A percentile compares a stretch with the other conserved stretches of the same genome.
These are phyloP conservation scores for Todiramphus saurophagus DNA, from an alignment of 2,113 vertebrate species.

Conservation along the genomic window DNA sequence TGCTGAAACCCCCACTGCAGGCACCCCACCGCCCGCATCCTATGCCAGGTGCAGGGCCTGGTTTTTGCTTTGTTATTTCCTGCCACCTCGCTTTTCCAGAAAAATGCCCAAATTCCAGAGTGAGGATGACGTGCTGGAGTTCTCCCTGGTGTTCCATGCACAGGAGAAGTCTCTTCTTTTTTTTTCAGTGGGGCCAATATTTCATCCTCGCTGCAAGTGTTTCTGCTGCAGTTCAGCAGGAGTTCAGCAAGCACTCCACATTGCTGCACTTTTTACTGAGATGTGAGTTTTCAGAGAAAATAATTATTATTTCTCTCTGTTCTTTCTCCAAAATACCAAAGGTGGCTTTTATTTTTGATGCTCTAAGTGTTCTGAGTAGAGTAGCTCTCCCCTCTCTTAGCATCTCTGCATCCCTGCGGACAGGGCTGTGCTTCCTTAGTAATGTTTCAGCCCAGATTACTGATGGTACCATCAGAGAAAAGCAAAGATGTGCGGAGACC, in stretches of 20 bases:
- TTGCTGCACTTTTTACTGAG: neutral
- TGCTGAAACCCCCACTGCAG: too few species aligned
- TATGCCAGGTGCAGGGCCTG: neutral
- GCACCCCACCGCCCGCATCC: neutral
- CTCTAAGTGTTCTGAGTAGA: neutral
- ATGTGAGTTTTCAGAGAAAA: neutral
- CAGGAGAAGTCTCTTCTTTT: neutral
- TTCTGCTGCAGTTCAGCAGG: neutral
- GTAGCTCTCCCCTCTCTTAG: neutral
- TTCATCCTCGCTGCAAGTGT: neutral
- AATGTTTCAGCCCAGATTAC: neutral
- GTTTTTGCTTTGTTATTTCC: neutral
- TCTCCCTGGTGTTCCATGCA: fast-evolving
- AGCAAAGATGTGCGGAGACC: too few species aligned
- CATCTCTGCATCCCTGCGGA: neutral
- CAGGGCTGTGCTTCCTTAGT: neutral
- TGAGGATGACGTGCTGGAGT: neutral
- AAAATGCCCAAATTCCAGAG: neutral
- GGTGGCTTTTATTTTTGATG: neutral
- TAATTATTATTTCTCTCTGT: neutral
- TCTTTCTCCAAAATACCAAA: neutral
- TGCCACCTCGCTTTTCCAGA: neutral
- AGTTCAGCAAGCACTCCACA: neutral
- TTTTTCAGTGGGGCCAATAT: neutral
- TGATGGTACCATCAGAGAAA: neutral